Percentiles rank a stretch among this genome's conserved stretches.
Evolutionary conservation across 1,140 invertebrate genomes (phyloP).

Genomic region (Bombus cullumanus): DNA sequence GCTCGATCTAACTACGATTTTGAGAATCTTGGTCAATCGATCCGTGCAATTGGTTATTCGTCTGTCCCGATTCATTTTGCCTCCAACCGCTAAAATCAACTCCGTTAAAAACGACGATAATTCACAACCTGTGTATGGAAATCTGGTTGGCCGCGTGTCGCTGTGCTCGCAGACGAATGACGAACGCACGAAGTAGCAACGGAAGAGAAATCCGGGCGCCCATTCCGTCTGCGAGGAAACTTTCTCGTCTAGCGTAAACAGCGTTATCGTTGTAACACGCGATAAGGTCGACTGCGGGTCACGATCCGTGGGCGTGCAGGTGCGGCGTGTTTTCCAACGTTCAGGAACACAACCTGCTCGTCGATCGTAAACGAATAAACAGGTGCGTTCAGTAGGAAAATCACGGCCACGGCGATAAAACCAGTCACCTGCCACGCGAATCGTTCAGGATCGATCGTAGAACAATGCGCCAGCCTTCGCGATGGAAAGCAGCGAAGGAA

Average conservation of each 20-base stretch:
- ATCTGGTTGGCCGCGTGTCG: background rate
- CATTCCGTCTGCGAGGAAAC: constrained; percentile 62
- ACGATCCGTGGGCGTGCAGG: constrained; percentile 58
- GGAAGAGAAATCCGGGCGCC: constrained; percentile 68
- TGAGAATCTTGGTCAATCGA: no score
- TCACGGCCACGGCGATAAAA: constrained; percentile 18
- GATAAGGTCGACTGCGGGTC: constrained; percentile 66
- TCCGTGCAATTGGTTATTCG: no score
- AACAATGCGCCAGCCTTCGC: background rate
- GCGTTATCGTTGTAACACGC: constrained; percentile 66
- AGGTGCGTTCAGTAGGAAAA: constrained; percentile 32
- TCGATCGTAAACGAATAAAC: constrained; percentile 43
- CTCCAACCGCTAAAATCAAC: no score
- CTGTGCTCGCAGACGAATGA: constrained; percentile 39
- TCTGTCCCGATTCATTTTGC: no score
- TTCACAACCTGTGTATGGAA: background rate
- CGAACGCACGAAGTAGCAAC: constrained; percentile 60
- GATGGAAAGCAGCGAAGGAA: constrained; percentile 23
- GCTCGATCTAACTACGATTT: no score
- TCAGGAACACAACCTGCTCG: background rate
- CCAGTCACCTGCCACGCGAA: constrained; percentile 23
- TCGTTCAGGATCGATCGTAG: background rate
- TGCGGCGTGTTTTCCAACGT: constrained; percentile 19
- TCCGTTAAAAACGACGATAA: no score
- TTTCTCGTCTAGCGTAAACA: constrained; percentile 72